phyloP scores from a whole-genome alignment of 2,888 invertebrate species.

The Odontomyia ornata region DNA sequence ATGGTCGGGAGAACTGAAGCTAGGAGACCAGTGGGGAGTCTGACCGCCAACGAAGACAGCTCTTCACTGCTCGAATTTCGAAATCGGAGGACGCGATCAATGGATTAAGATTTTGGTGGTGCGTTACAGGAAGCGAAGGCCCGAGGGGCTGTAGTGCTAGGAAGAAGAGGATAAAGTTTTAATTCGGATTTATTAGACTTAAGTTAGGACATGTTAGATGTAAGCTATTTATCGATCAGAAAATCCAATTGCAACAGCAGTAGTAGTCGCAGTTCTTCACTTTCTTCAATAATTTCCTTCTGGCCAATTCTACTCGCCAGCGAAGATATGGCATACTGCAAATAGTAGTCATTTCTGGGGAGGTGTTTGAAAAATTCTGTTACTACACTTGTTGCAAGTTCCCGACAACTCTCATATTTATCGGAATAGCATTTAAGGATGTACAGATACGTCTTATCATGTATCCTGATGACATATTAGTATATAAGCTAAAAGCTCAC shows the following conservation, averaged over 20 bases:
- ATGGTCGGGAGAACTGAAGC: no score
- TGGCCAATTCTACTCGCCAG: conserved; percentile 80
- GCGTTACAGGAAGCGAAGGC: no score
- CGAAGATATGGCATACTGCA: conserved; percentile 79
- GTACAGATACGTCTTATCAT: conserved; percentile 60
- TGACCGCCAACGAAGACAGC: no score
- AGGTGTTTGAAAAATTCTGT: conserved; percentile 62
- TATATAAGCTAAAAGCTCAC: no score
- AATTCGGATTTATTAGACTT: no score
- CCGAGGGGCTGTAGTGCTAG: no score
- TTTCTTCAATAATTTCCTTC: conserved; percentile 73
- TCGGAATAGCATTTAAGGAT: conserved; percentile 62
- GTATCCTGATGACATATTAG: conserved; percentile 52
- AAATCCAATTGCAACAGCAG: conserved; percentile 73
- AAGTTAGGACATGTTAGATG: no score
- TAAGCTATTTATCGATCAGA: conserved; percentile 74
- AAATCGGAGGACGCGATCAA: no score
- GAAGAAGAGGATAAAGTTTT: no score
- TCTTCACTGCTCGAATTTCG: no score
- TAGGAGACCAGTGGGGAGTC: no score
- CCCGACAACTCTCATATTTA: conserved; percentile 61
- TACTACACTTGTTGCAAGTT: conserved; percentile 56
- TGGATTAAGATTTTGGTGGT: no score
- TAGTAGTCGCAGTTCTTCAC: conserved; percentile 84
- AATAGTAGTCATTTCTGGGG: conserved; percentile 75